phyloP scores from a whole-genome alignment of 2,113 vertebrate genomes.

The Columba janthina region DNA sequence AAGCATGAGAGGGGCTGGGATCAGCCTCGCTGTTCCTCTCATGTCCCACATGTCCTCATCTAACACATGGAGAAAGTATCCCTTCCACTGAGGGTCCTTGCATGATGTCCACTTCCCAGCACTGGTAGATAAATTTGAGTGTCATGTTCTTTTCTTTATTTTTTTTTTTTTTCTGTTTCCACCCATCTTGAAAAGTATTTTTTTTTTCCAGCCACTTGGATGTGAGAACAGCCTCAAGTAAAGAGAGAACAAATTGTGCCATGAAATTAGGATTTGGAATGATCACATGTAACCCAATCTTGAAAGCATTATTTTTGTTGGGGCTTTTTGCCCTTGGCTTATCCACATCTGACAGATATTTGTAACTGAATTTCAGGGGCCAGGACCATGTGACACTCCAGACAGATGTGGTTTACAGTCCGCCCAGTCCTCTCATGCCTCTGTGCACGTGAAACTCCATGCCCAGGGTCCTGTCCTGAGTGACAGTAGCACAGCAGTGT shows the following conservation, averaged over 20 bases:
- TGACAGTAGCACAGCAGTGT: not conserved
- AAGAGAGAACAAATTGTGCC: not conserved
- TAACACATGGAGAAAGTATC: not conserved
- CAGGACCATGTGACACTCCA: not conserved
- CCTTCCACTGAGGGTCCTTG: accelerated
- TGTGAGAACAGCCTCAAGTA: not conserved
- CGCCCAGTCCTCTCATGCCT: not conserved
- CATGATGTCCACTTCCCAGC: not conserved
- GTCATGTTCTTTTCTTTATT: not conserved
- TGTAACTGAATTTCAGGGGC: not conserved
- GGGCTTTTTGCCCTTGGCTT: not conserved
- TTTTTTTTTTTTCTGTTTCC: not conserved
- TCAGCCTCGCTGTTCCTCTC: not conserved
- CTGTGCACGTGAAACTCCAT: not conserved
- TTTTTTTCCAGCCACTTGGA: not conserved
- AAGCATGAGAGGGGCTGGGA: not conserved
- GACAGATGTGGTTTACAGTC: not conserved
- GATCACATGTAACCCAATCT: not conserved
- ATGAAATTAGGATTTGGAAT: constrained; percentile 20
- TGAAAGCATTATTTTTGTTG: not conserved
- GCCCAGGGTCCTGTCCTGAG: not conserved
- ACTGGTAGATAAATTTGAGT: not conserved
- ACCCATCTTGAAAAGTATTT: not conserved
- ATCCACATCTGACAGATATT: not conserved
- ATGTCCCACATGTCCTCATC: accelerated